Evolutionary conservation across 1,140 invertebrate genomes (phyloP).

Genomic region (Sipha flava): DNA sequence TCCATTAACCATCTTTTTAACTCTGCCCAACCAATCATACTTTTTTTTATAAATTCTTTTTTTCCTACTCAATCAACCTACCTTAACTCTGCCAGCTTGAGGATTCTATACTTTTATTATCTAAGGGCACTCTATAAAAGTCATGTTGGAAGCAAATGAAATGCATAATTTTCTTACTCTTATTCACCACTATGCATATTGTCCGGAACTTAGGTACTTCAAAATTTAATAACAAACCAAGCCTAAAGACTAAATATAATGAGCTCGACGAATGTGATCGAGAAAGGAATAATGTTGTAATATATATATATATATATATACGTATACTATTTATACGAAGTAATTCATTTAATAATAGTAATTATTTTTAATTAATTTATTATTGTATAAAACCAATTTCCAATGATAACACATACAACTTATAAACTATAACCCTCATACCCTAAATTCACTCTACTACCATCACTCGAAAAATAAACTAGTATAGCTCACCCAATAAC

Average conservation of each 20-base stretch:
- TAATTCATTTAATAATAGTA: too few species aligned
- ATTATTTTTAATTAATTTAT: too few species aligned
- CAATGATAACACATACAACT: too few species aligned
- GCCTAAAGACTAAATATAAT: not conserved
- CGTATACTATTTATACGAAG: too few species aligned
- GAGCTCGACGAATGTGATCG: not conserved
- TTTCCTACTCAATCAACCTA: not conserved
- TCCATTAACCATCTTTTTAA: not conserved
- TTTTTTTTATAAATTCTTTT: not conserved
- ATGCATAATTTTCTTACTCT: not conserved
- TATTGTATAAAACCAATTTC: too few species aligned
- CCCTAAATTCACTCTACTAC: too few species aligned
- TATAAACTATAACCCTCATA: too few species aligned
- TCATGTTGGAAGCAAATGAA: not conserved
- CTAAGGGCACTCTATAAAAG: not conserved
- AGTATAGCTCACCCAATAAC: too few species aligned
- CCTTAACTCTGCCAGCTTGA: not conserved
- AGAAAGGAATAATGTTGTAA: not conserved
- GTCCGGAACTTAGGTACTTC: not conserved
- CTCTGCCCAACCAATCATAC: not conserved
- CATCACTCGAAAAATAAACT: not conserved
- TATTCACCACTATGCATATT: not conserved
- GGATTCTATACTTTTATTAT: not conserved
- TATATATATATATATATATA: too few species aligned
- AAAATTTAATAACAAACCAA: not conserved